These are phyloP conservation scores for Notodonta dromedarius DNA, from an alignment of 2,888 invertebrate species.

Conservation along the genomic window DNA sequence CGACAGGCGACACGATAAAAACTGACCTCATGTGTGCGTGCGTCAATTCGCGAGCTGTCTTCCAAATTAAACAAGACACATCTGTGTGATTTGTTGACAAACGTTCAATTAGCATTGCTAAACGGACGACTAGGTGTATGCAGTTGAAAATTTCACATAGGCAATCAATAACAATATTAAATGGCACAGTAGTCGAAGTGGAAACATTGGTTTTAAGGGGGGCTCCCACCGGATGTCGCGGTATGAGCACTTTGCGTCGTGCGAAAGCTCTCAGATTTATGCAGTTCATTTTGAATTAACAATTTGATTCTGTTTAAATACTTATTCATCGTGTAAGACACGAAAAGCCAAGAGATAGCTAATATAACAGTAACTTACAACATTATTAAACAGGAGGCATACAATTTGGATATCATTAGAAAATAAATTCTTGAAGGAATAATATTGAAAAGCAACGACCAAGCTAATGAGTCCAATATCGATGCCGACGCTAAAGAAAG, in stretches of 20 bases:
- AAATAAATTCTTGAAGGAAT: not conserved
- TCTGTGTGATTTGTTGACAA: conserved; percentile 24
- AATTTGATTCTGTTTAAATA: not conserved
- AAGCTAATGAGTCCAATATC: not conserved
- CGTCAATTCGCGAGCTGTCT: conserved; percentile 25
- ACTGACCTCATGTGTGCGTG: conserved; percentile 23
- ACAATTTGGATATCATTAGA: not conserved
- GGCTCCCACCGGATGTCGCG: conserved; percentile 65
- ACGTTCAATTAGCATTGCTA: conserved; percentile 24
- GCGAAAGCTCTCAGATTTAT: conserved; percentile 60
- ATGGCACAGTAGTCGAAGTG: conserved; percentile 50
- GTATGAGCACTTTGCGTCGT: conserved; percentile 57
- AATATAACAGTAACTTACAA: too few relatives aligned
- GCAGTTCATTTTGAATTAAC: conserved; percentile 29
- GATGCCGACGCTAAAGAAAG: not conserved
- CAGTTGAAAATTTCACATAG: conserved; percentile 20
- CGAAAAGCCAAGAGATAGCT: too few relatives aligned
- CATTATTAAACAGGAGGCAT: not conserved
- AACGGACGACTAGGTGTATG: conserved; percentile 7
- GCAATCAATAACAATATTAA: conserved; percentile 53
- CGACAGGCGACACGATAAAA: conserved; percentile 18
- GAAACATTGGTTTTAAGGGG: conserved; percentile 51
- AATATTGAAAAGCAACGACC: not conserved
- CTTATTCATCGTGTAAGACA: too few relatives aligned
- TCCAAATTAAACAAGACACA: conserved; percentile 25